Conservation (phyloP, 2,888 invertebrate genomes). For the Ormyrus pomaceus region DNA sequence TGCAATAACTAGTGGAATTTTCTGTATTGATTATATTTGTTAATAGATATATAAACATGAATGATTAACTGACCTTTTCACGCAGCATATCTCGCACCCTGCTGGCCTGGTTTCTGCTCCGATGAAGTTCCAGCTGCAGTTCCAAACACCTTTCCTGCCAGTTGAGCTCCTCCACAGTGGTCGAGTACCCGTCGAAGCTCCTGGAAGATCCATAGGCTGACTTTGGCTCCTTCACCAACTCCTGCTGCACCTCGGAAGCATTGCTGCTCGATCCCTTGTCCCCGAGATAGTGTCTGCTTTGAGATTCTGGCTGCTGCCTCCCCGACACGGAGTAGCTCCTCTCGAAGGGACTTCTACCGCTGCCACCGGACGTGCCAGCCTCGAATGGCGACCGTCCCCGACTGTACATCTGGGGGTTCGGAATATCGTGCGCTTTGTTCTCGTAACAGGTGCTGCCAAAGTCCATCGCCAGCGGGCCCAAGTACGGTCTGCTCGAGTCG, state of each 20-base stretch:
- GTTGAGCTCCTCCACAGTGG: slow-evolving; percentile 79
- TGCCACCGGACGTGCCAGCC: slow-evolving; percentile 36
- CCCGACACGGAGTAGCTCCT: slow-evolving; percentile 65
- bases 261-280: slow-evolving; percentile 37
- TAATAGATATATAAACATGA: no score
- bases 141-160: slow-evolving; percentile 94
- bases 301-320: slow-evolving; percentile 59
- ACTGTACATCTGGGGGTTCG: slow-evolving; percentile 40
- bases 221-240: slow-evolving; percentile 59
- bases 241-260: slow-evolving; percentile 3
- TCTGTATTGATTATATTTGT: no score
- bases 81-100: slow-evolving; percentile 91
- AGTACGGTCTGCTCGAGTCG: slow-evolving; percentile 63
- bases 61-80: slow-evolving; percentile 85
- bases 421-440: slow-evolving; percentile 59
- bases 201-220: slow-evolving; percentile 68
- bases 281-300: slow-evolving; percentile 45
- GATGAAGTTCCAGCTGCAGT: slow-evolving; percentile 89
- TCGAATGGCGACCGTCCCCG: slow-evolving; percentile 63
- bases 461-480: slow-evolving; percentile 61
- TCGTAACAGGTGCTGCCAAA: slow-evolving; percentile 64
- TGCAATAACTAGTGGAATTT: background rate
- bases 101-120: slow-evolving; percentile 91
- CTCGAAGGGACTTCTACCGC: slow-evolving; percentile 61
- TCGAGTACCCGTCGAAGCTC: slow-evolving; percentile 71